Evolutionary conservation across 2,797 vertebrate species (phyloP).

Genomic region (Premnoplex brunnescens): DNA sequence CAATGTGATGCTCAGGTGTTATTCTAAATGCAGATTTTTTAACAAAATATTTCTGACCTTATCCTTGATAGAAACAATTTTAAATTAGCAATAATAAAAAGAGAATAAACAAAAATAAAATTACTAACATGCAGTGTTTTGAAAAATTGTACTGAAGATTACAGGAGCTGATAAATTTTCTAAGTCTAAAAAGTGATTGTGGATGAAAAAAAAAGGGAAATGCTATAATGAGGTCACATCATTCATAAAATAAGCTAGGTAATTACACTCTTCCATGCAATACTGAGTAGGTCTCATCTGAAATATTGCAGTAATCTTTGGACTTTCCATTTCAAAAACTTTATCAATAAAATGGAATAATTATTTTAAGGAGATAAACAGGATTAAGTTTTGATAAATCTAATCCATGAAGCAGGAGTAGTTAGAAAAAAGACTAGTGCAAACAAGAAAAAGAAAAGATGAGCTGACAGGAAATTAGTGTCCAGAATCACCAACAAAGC

Average conservation of each 20-base stretch:
- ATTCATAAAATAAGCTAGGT: neutral
- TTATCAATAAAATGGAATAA: neutral
- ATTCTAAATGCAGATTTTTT: neutral
- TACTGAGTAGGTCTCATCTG: neutral
- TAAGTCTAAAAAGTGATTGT: neutral
- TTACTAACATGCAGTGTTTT: neutral
- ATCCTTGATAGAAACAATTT: neutral
- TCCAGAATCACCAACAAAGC: neutral
- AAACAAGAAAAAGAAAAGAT: neutral
- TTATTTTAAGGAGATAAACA: neutral
- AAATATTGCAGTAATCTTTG: neutral
- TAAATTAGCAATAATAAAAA: neutral
- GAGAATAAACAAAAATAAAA: neutral
- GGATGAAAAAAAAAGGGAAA: neutral
- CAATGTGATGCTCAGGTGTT: neutral
- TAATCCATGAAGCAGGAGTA: neutral
- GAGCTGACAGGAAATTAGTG: neutral
- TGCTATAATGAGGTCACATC: neutral
- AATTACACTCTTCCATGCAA: neutral
- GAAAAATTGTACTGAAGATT: neutral
- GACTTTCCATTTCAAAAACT: neutral
- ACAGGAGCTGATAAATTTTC: neutral
- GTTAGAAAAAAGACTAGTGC: neutral
- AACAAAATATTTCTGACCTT: neutral
- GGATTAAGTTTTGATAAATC: neutral